Base-by-base conservation (phyloP, 2,797 vertebrate species). In the Thripadectes ignobilis region DNA sequence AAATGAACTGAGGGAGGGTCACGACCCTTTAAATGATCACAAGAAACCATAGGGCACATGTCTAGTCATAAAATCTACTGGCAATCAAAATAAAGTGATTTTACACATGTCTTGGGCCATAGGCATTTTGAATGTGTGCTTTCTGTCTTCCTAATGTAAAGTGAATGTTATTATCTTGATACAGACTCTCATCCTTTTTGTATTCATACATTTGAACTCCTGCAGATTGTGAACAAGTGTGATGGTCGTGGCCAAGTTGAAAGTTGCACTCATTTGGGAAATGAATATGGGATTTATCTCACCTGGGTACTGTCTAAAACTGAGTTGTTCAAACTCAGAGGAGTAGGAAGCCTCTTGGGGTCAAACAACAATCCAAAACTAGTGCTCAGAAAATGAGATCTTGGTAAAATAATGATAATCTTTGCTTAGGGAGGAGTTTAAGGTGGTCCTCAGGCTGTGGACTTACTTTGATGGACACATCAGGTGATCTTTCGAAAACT, bases 81-180 rank as follows among this genome's bases (percentile, higher is more conserved):
- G 29, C 63, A 88, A 77, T 85, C 38, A 80, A 91, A 93, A 74
- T 58, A 65, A 78, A 93, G 23, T 66, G 36, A 77, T 85, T 91
- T 88, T 57, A n/a, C 27, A 24, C 8, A 1, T 22, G 11, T 80
- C 81, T 71, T 81, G 39, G 16, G 14, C 62, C 19, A 61, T 4
- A 85, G 55, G 32, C 21, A 30, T 83, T 83, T 55, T 23, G 45
- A 74, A 58, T 20, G 5, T 32, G 67, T 88, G 22, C 36, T 73
- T 95, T 86, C 55, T 80, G 65, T 69, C 51, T 80, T 79, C n/a
- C 32, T 90, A 54, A 76, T 65, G 15, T 65, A 54, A 92, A 88
- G 34, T 65, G 80, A 45, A 54, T 79, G 55, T 72, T 88, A 54
- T 7, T 92, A 8, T 80, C 43, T 62, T 66, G 51, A 32, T 73